A percentile compares a stretch with the other conserved stretches of the same genome.
These are phyloP conservation scores for Xiphophorus couchianus DNA, from an alignment of 2,113 vertebrate species.

Conservation along the genomic window DNA sequence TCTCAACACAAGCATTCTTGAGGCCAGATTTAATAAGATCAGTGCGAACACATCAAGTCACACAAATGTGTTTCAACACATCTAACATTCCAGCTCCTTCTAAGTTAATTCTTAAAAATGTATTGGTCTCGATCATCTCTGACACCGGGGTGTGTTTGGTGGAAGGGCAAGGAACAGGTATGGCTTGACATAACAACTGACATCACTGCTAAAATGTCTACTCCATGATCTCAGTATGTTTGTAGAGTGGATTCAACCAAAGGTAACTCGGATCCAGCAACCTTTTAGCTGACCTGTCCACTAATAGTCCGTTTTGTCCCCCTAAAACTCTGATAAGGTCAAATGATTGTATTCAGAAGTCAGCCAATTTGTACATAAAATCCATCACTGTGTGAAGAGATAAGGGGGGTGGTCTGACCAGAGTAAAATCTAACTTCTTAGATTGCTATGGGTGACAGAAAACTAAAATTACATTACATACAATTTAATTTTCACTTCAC, in stretches of 20 bases:
- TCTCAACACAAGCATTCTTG: neutral
- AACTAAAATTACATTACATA: neutral
- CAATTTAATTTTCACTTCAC: neutral
- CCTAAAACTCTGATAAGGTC: neutral
- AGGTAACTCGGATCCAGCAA: slow-evolving; percentile 53
- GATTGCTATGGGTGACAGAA: no score
- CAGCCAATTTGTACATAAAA: neutral
- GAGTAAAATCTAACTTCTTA: no score
- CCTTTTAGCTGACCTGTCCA: slow-evolving; percentile 45
- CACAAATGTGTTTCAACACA: neutral
- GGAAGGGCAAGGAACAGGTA: slow-evolving; percentile 3
- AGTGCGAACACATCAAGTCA: neutral
- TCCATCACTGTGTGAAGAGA: neutral
- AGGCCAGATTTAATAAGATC: neutral
- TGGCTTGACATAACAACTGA: slow-evolving; percentile 53
- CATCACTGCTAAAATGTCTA: slow-evolving; percentile 55
- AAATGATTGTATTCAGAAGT: neutral
- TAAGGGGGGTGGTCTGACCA: no score
- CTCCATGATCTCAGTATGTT: slow-evolving; percentile 30
- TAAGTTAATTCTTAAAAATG: slow-evolving; percentile 20
- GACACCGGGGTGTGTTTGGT: slow-evolving; percentile 15
- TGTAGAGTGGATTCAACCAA: slow-evolving; percentile 33
- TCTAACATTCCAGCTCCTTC: neutral
- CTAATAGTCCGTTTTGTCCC: slow-evolving; percentile 34
- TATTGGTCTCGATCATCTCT: slow-evolving; percentile 10